Evolutionary conservation across 2,888 invertebrate genomes (phyloP).

Genomic region (Chrysolina haemoptera): DNA sequence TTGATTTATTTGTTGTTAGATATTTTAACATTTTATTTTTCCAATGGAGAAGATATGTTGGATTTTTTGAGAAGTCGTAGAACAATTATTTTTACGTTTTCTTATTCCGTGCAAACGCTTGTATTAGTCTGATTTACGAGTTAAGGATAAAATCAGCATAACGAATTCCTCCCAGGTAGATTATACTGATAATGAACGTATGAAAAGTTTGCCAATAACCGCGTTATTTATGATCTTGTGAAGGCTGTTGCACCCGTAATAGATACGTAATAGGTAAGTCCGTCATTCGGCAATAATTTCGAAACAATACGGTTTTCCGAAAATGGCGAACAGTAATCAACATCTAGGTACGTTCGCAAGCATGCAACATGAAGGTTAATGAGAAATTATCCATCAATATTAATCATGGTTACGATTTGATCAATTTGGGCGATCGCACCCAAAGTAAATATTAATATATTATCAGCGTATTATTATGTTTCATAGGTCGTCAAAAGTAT

Average conservation of each 20-base stretch:
- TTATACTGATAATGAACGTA: neutral
- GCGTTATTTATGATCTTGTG: neutral
- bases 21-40: too few relatives aligned
- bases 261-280: neutral
- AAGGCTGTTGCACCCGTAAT: constrained; percentile 14
- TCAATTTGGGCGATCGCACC: neutral
- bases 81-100: too few relatives aligned
- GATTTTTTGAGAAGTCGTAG: too few relatives aligned
- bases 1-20: too few relatives aligned
- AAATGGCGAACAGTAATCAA: constrained; percentile 11
- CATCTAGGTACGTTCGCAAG: constrained; percentile 12
- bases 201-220: constrained; percentile 9
- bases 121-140: neutral
- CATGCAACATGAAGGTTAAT: neutral
- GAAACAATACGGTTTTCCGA: constrained; percentile 3
- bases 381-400: constrained; percentile 4
- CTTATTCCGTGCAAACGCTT: too few relatives aligned
- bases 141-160: neutral
- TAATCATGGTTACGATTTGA: constrained; percentile 1
- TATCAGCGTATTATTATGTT: constrained; percentile 10
- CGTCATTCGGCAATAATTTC: neutral
- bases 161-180: neutral
- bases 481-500: neutral
- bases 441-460: constrained; percentile 6
- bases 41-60: too few relatives aligned